A percentile compares a stretch with the other conserved stretches of the same genome.
Conservation (phyloP, 2,888 invertebrate species). For the Gandaritis pyraliata region DNA sequence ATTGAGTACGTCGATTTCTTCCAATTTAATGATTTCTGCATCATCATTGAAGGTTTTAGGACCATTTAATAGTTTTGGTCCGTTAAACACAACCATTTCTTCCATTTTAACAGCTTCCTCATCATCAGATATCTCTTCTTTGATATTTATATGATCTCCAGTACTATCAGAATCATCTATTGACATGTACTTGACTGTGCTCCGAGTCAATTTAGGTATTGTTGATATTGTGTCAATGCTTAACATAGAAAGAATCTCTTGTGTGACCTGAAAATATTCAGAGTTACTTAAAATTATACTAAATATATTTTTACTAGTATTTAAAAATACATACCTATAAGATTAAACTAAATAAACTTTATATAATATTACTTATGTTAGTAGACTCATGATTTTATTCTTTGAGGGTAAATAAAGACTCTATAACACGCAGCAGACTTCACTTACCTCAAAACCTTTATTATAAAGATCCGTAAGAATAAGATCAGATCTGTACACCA, state of each 20-base stretch:
- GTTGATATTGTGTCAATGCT: constrained; percentile 4
- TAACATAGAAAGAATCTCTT: not conserved
- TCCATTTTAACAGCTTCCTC: constrained; percentile 8
- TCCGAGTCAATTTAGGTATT: constrained; percentile 4
- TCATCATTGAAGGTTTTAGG: not conserved
- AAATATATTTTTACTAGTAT: no score
- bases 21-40: no score
- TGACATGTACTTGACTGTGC: constrained; percentile 7
- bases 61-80: not conserved
- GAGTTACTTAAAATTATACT: no score
- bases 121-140: constrained; percentile 8
- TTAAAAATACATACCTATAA: no score
- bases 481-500: constrained; percentile 5
- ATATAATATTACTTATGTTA: no score
- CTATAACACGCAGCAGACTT: no score
- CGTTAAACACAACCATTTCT: not conserved
- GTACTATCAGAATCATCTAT: not conserved
- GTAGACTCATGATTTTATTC: no score
- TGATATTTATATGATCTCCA: constrained; percentile 5
- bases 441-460: constrained; percentile 15
- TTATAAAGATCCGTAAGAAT: constrained; percentile 8
- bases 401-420: no score
- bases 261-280: constrained; percentile 11
- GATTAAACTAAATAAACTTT: not conserved
- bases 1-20: not conserved